Evolutionary conservation across 2,797 vertebrate species (phyloP).

Genomic region (Acrocephalus scirpaceus): DNA sequence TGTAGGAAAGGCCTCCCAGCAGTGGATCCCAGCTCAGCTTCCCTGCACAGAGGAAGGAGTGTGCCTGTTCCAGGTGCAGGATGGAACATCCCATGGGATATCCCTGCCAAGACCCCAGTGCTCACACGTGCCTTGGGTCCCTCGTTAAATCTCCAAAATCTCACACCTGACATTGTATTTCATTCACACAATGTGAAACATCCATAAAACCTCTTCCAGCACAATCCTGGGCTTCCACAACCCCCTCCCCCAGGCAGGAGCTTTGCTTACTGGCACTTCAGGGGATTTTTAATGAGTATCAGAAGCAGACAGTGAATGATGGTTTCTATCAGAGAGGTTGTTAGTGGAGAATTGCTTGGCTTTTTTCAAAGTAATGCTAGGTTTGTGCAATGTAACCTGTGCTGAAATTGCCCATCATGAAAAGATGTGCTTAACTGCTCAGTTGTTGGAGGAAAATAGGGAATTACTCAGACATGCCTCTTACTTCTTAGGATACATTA

Average conservation of each 20-base stretch:
- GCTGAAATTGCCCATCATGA: conserved; percentile 9
- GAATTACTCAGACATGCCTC: conserved; percentile 36
- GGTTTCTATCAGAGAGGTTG: background rate
- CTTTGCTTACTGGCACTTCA: background rate
- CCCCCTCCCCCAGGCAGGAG: background rate
- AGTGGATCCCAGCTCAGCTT: background rate
- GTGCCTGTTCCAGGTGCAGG: background rate
- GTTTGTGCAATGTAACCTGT: background rate
- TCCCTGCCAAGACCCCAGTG: background rate
- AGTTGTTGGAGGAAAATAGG: conserved; percentile 27
- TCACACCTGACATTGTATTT: background rate
- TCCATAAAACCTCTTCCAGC: background rate
- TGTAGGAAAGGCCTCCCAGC: background rate
- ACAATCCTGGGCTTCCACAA: background rate
- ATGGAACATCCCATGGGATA: background rate
- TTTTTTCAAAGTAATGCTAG: conserved; percentile 5
- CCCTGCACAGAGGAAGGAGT: background rate
- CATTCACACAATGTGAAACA: background rate
- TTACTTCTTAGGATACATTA: conserved; percentile 35
- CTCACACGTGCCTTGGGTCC: background rate
- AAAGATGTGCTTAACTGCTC: conserved; percentile 40
- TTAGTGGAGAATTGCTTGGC: conserved; percentile 23
- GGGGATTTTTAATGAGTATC: conserved; percentile 22
- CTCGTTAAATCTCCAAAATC: background rate
- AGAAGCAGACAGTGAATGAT: conserved; percentile 28